Conservation (phyloP, 1,140 invertebrate species). For the Chrysopa pallens region DNA sequence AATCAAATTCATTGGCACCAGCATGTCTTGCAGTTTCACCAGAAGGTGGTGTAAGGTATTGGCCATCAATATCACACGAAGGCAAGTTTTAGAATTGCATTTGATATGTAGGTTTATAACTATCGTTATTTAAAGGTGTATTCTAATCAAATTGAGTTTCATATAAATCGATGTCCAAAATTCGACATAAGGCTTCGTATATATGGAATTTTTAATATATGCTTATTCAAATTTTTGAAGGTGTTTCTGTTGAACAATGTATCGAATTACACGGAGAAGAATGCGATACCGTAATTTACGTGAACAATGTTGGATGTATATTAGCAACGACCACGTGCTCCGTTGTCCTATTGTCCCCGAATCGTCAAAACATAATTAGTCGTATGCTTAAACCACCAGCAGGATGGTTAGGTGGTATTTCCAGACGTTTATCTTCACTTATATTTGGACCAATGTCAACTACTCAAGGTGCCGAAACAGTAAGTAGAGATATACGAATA, state of each 20-base stretch:
- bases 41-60: slow-evolving; percentile 79
- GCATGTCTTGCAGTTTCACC: slow-evolving; percentile 85
- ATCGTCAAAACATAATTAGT: slow-evolving; percentile 47
- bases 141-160: no score
- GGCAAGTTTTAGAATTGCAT: slow-evolving; percentile 60
- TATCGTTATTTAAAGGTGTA: no score
- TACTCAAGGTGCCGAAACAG: slow-evolving; percentile 54
- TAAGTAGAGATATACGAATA: slow-evolving; percentile 24
- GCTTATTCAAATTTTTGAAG: background rate
- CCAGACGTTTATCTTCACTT: slow-evolving; percentile 64
- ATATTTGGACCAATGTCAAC: slow-evolving; percentile 70
- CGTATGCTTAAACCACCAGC: slow-evolving; percentile 55
- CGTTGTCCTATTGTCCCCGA: slow-evolving; percentile 42
- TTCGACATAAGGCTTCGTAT: no score
- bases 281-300: slow-evolving; percentile 56
- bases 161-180: no score
- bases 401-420: slow-evolving; percentile 76
- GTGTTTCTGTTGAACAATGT: background rate
- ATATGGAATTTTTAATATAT: background rate
- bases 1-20: slow-evolving; percentile 32
- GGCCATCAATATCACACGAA: slow-evolving; percentile 79
- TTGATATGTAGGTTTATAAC: no score
- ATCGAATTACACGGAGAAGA: slow-evolving; percentile 38
- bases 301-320: slow-evolving; percentile 56
- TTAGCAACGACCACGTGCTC: slow-evolving; percentile 84